Percentiles rank a stretch among this genome's conserved stretches.
Evolutionary conservation across 2,888 invertebrate genomes (phyloP).

Genomic region (Polyploca ridens): DNA sequence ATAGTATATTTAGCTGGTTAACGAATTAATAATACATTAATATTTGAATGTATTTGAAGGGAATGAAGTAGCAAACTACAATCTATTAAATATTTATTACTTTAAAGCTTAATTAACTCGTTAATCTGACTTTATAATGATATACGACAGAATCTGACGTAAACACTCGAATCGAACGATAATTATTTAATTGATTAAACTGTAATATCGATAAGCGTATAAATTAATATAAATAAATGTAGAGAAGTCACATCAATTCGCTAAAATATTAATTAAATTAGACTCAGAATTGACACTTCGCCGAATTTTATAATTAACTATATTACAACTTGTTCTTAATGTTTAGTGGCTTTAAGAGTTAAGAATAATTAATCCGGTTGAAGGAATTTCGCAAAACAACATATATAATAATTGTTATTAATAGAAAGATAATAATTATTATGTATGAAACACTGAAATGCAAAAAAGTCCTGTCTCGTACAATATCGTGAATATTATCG

Average conservation of each 20-base stretch:
- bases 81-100: background rate
- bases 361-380: background rate
- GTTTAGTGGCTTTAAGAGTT: background rate
- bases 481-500: conserved; percentile 15
- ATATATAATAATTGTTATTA: too few relatives aligned
- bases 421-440: background rate
- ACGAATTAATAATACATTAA: too few relatives aligned
- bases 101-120: conserved; percentile 7
- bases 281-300: background rate
- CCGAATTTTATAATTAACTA: background rate
- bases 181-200: background rate
- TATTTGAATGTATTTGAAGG: background rate
- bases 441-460: background rate
- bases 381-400: background rate
- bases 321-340: background rate
- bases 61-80: background rate
- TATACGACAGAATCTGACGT: background rate
- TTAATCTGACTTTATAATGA: background rate
- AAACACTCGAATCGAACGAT: background rate
- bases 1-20: background rate
- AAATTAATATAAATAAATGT: background rate
- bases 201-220: background rate
- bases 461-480: background rate
- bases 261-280: conserved; percentile 1
- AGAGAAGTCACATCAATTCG: background rate